Evolutionary conservation across 1,140 invertebrate genomes (phyloP).

Genomic region (Nilaparvata lugens): DNA sequence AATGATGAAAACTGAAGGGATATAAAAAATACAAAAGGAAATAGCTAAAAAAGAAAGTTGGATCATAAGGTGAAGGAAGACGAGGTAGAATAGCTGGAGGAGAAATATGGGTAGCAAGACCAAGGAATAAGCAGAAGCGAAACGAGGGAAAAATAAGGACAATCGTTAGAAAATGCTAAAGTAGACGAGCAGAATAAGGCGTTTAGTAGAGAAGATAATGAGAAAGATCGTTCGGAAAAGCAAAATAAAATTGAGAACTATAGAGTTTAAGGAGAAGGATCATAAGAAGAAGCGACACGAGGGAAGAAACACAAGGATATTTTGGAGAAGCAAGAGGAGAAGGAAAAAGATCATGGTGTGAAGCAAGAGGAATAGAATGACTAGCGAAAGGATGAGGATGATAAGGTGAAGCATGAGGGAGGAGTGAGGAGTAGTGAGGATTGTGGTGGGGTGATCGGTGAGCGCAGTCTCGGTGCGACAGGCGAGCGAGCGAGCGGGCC

Average conservation of each 20-base stretch:
- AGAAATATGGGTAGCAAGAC: not conserved
- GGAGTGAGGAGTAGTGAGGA: too few relatives aligned
- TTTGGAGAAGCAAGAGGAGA: conserved; percentile 1
- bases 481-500: not conserved
- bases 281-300: not conserved
- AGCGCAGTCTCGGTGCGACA: too few relatives aligned
- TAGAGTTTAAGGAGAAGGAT: not conserved
- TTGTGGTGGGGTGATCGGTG: not conserved
- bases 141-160: not conserved
- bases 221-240: not conserved
- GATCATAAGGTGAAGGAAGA: not conserved
- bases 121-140: not conserved
- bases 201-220: not conserved
- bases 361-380: not conserved
- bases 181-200: not conserved
- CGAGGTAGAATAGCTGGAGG: not conserved
- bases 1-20: too few relatives aligned
- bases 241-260: not conserved
- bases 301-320: not conserved
- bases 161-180: not conserved
- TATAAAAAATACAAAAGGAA: too few relatives aligned
- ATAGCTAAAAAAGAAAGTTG: too few relatives aligned
- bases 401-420: conserved; percentile 13
- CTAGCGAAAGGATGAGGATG: not conserved
- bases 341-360: not conserved